Conservation (phyloP, 2,797 vertebrate genomes). For the Stomatorhinus walkeri region DNA sequence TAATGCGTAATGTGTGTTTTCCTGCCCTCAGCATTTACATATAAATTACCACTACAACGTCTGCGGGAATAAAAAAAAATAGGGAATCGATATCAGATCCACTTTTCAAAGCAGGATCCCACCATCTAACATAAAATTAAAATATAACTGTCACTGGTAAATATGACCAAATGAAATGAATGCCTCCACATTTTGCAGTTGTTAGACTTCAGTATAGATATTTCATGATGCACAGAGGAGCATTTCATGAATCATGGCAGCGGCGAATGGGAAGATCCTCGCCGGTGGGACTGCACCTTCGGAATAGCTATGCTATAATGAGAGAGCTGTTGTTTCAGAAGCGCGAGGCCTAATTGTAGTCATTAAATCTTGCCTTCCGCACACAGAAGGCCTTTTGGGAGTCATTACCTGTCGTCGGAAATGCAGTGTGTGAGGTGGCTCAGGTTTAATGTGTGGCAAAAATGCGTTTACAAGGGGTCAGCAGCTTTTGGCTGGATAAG, state of each 20-base stretch:
- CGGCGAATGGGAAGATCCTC: not conserved
- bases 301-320: not conserved
- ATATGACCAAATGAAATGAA: not conserved
- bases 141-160: not conserved
- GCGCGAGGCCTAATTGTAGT: not conserved
- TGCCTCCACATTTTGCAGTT: not conserved
- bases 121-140: not conserved
- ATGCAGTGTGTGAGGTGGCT: not conserved
- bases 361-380: not conserved
- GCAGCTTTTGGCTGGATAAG: not conserved
- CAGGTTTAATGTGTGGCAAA: not conserved
- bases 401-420: not conserved
- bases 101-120: not conserved
- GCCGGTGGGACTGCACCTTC: not conserved
- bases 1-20: not conserved
- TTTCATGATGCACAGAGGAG: not conserved
- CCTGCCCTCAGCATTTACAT: constrained; percentile 6
- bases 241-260: not conserved
- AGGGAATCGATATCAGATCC: not conserved
- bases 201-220: not conserved
- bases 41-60: not conserved
- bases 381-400: not conserved
- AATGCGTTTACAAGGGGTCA: constrained; percentile 8
- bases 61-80: not conserved
- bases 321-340: not conserved